phyloP scores from a whole-genome alignment of 2,888 invertebrate genomes.

The Ectemnius lituratus region DNA sequence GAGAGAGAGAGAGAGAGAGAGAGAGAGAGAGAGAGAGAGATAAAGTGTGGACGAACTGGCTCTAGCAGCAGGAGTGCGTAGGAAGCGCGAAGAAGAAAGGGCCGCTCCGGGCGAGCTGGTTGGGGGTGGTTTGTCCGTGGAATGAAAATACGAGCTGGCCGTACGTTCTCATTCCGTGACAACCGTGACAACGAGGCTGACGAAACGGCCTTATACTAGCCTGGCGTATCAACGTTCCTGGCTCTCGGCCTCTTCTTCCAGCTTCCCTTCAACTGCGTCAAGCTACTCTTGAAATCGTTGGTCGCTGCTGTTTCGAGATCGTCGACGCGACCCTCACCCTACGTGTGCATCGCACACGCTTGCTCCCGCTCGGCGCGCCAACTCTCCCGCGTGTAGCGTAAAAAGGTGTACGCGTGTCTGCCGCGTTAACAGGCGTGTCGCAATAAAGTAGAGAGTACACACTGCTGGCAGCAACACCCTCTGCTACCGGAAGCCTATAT shows the following conservation, averaged over 20 bases:
- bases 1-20: too few species aligned
- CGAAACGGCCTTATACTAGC: slow-evolving; percentile 69
- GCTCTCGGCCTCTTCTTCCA: slow-evolving; percentile 35
- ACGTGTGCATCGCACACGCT: slow-evolving; percentile 11
- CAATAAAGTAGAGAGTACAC: slow-evolving; percentile 38
- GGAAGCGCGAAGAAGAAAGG: slow-evolving; percentile 68
- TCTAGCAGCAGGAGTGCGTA: slow-evolving; percentile 52
- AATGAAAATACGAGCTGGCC: slow-evolving; percentile 77
- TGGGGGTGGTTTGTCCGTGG: slow-evolving; percentile 70
- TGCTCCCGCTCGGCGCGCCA: neutral
- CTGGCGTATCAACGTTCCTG: slow-evolving; percentile 61
- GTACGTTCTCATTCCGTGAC: slow-evolving; percentile 76
- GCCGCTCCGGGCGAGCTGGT: slow-evolving; percentile 55
- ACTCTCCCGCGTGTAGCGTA: slow-evolving; percentile 21
- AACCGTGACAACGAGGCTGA: slow-evolving; percentile 76
- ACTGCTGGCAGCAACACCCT: neutral
- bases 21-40: too few species aligned
- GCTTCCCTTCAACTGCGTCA: slow-evolving; percentile 27
- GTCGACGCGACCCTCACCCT: slow-evolving; percentile 52
- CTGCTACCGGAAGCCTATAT: slow-evolving; percentile 19
- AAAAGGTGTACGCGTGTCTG: slow-evolving; percentile 27
- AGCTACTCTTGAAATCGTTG: slow-evolving; percentile 51
- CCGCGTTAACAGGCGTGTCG: slow-evolving; percentile 45
- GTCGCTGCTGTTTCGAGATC: slow-evolving; percentile 46
- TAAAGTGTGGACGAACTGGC: neutral